Percentiles rank a stretch among this genome's conserved stretches.
Evolutionary conservation across 2,113 vertebrate genomes (phyloP).

Genomic region (Forbesichthys papilliferus): DNA sequence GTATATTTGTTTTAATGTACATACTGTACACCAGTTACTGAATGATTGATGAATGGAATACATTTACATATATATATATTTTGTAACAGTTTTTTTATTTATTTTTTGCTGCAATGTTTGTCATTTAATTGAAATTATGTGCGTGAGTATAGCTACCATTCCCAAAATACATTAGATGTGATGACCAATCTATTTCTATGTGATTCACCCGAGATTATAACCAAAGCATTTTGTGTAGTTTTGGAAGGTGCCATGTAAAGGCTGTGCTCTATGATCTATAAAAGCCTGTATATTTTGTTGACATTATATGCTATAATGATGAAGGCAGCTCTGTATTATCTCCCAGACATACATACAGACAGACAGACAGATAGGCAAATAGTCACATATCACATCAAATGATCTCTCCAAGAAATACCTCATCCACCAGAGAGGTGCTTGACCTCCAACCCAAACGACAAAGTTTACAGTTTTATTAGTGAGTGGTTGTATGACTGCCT

Average conservation of each 20-base stretch:
- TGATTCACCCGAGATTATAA: constrained; percentile 29
- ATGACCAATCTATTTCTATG: constrained; percentile 17
- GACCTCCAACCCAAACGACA: constrained; percentile 33
- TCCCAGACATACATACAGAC: constrained; percentile 9
- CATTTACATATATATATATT: constrained; percentile 22
- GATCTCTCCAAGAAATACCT: constrained; percentile 19
- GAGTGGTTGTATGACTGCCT: constrained; percentile 7
- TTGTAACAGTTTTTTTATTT: constrained; percentile 18
- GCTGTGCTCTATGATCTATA: too few species aligned
- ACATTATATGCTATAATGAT: constrained; percentile 49
- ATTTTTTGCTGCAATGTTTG: background rate
- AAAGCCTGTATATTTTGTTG: background rate
- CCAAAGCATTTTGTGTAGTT: constrained; percentile 36
- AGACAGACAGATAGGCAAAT: background rate
- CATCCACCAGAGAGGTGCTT: constrained; percentile 47
- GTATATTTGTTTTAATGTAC: constrained; percentile 38
- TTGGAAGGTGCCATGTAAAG: too few species aligned
- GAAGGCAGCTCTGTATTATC: constrained; percentile 12
- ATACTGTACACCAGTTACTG: constrained; percentile 17
- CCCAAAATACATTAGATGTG: constrained; percentile 4
- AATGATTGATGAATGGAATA: constrained; percentile 26
- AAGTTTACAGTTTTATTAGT: constrained; percentile 15
- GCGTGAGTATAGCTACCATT: constrained; percentile 8
- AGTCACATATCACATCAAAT: background rate
- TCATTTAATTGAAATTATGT: constrained; percentile 30